Conservation (phyloP, 2,113 vertebrate genomes). For the Chaetura pelagica region DNA sequence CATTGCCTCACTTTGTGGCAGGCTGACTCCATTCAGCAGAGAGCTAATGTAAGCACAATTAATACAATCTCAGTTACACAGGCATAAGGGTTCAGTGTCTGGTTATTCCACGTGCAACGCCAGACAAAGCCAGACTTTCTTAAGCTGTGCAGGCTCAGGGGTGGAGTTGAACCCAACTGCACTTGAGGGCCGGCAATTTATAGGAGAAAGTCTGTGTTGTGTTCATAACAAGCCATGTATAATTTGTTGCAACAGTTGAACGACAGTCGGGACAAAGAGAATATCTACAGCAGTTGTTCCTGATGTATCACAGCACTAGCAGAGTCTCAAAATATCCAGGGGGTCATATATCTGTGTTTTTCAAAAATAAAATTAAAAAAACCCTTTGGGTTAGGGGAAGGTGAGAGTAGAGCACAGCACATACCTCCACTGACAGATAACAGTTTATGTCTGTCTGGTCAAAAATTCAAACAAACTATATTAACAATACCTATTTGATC, state of each 20-base stretch:
- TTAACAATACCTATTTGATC: background rate
- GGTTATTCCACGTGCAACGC: background rate
- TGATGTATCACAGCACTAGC: background rate
- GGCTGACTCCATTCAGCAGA: background rate
- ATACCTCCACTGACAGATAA: background rate
- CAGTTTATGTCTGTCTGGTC: background rate
- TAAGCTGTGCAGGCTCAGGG: background rate
- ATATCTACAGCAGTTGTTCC: background rate
- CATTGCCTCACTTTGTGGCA: background rate
- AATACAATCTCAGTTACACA: background rate
- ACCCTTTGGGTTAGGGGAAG: background rate
- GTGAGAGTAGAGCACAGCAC: accelerated
- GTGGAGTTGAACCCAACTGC: background rate
- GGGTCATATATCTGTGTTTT: background rate
- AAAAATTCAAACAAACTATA: background rate
- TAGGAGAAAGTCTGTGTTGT: background rate
- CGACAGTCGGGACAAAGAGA: background rate
- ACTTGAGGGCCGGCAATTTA: background rate
- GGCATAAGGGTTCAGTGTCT: background rate
- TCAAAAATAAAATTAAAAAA: background rate
- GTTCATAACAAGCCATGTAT: background rate
- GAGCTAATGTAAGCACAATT: background rate
- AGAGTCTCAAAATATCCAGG: background rate
- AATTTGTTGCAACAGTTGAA: background rate
- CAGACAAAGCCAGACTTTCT: slow-evolving; percentile 6